Evolutionary conservation across 2,113 vertebrate genomes (phyloP).

Genomic region (Forbesichthys agassizii): DNA sequence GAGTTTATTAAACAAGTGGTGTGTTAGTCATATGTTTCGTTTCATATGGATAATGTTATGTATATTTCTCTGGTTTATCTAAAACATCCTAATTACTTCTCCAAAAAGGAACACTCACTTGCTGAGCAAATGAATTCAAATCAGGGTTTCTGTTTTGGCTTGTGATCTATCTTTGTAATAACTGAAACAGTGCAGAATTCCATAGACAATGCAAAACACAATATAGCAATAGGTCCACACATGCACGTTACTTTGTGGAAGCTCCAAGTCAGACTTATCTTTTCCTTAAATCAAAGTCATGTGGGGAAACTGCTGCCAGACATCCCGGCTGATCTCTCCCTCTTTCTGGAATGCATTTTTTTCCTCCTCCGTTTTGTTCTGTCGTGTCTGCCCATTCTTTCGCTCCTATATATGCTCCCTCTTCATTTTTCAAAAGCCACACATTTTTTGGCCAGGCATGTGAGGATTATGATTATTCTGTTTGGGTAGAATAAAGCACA

Average conservation of each 20-base stretch:
- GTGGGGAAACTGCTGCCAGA: slow-evolving; percentile 56
- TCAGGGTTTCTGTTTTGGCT: no score
- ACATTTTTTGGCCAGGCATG: slow-evolving; percentile 32
- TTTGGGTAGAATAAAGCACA: slow-evolving; percentile 45
- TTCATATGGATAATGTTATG: no score
- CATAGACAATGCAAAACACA: slow-evolving; percentile 23
- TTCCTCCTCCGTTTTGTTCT: background rate
- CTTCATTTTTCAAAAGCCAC: slow-evolving; percentile 14
- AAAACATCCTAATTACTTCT: no score
- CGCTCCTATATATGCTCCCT: slow-evolving; percentile 21
- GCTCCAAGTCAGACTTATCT: slow-evolving; percentile 56
- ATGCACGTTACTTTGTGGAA: slow-evolving; percentile 45
- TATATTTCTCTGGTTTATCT: no score
- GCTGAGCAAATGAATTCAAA: no score
- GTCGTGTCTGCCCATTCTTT: slow-evolving; percentile 28
- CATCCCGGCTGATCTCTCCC: slow-evolving; percentile 50
- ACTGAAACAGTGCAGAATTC: slow-evolving; percentile 10
- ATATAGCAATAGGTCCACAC: slow-evolving; percentile 15
- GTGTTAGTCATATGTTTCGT: no score
- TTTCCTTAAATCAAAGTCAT: slow-evolving; percentile 71
- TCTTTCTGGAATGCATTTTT: background rate
- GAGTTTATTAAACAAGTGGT: no score
- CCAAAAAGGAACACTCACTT: no score
- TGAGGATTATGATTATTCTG: slow-evolving; percentile 44
- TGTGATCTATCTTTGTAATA: no score